Conservation (phyloP, 2,888 invertebrate species). For the Gastracanthus pulcherrimus region DNA sequence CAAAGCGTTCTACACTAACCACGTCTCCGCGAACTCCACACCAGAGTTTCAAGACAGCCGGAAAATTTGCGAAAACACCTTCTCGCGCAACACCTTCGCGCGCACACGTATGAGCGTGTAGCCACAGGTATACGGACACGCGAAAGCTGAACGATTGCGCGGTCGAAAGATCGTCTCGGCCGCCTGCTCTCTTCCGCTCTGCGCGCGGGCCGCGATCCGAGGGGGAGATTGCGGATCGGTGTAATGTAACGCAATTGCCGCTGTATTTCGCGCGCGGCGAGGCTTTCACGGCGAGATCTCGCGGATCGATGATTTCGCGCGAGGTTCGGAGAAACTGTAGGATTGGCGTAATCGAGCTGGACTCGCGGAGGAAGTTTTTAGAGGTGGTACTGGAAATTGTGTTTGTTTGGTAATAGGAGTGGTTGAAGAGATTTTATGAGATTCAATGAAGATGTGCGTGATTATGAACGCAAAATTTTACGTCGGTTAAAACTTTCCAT, state of each 20-base stretch:
- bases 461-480: too few relatives aligned
- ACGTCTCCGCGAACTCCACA: too few relatives aligned
- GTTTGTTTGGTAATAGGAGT: too few relatives aligned
- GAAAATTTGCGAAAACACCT: background rate
- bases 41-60: background rate
- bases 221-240: background rate
- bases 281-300: too few relatives aligned
- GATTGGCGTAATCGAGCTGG: background rate
- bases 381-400: too few relatives aligned
- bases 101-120: background rate
- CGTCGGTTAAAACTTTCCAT: too few relatives aligned
- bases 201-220: background rate
- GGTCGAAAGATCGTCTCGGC: constrained; percentile 14
- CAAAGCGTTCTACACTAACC: too few relatives aligned
- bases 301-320: background rate
- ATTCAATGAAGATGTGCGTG: too few relatives aligned
- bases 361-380: background rate
- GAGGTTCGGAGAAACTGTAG: background rate
- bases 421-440: too few relatives aligned
- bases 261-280: background rate
- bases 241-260: background rate
- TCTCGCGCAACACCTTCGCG: background rate
- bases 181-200: background rate
- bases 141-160: background rate
- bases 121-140: too few relatives aligned